phyloP scores from a whole-genome alignment of 1,140 invertebrate species.

The Capitella teleta region DNA sequence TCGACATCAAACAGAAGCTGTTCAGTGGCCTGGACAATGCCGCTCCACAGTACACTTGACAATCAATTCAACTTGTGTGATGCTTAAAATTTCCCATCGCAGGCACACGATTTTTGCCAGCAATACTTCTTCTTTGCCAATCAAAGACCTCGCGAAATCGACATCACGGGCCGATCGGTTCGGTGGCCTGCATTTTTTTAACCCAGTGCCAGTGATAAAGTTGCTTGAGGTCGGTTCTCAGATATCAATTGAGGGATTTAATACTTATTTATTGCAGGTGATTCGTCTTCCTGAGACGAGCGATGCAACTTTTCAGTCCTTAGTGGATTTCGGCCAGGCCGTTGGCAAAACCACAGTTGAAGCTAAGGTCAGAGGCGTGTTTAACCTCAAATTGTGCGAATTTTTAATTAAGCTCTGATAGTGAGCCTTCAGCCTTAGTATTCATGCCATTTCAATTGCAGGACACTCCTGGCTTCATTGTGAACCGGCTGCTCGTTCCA shows the following conservation, averaged over 20 bases:
- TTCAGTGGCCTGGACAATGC: constrained; percentile 51
- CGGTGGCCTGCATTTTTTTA: constrained; percentile 83
- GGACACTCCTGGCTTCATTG: constrained; percentile 77
- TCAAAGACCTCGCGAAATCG: constrained; percentile 63
- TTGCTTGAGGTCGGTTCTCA: constrained; percentile 59
- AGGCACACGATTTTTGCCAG: constrained; percentile 57
- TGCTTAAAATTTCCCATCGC: not conserved
- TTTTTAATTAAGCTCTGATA: no score
- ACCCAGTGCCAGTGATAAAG: constrained; percentile 82
- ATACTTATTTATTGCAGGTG: no score
- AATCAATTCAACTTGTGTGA: not conserved
- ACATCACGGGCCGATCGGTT: constrained; percentile 51
- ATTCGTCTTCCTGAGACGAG: constrained; percentile 58
- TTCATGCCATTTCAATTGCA: no score
- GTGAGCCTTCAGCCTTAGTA: no score
- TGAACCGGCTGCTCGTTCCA: constrained; percentile 69
- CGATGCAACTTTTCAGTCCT: constrained; percentile 58
- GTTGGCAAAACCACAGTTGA: constrained; percentile 68
- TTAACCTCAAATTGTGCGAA: no score
- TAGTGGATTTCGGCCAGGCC: constrained; percentile 65
- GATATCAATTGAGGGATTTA: no score
- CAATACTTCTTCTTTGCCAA: constrained; percentile 78
- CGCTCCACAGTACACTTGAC: constrained; percentile 32
- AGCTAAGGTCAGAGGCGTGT: constrained; percentile 54
- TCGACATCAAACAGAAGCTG: constrained; percentile 65